Evolutionary conservation across 2,888 invertebrate genomes (phyloP), one percentile per base, ranked within the genome.

Genomic region (Aphrophora alni): DNA sequence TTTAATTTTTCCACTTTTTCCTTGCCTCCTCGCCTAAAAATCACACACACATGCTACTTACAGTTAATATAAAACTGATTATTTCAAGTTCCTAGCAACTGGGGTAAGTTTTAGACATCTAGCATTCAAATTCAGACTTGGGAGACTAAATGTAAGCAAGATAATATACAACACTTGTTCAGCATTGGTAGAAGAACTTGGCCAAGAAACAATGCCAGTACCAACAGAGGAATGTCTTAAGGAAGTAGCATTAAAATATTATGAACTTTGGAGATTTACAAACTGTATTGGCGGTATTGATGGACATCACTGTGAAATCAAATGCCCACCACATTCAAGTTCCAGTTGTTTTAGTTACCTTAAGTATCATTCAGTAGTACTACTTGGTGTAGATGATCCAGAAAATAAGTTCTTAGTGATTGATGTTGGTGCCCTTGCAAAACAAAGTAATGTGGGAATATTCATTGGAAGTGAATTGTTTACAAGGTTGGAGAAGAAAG

Each of bases 221-320:
- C 81, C 78, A 26, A 70, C 77, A 12, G 25, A 0, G 24, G 26
- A 69, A 44, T 21, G 74, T 8, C 75, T 77, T n/a, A 10, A 70
- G 17, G 38, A 51, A 12, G 33, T 71, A 21, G 59, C 59, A 21
- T 21, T 38, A 33, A 74, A 59, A 3, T 82, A 68, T 70, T 21
- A 44, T 21, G 51, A 71, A 14, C 17, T 59, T 24, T 82, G 82
- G 80, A 69, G 77, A 21, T 82, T 74, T 44, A 80, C 80, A 17
- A 75, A 82, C 74, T 80, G 80, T 74, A 38, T 80, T 17, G 78
- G 82, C 14, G 75, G 72, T 4, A 24, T 82, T 2, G 82, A 81
- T 28, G 68, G 24, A 4, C 3, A 21, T 4, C 24, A 24, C 14
- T n/a, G 24, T 12, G 5, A 10, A 68, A n/a, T 21, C 5, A 68